phyloP scores from a whole-genome alignment of 2,113 vertebrate genomes.

The Crotalus horridus region DNA sequence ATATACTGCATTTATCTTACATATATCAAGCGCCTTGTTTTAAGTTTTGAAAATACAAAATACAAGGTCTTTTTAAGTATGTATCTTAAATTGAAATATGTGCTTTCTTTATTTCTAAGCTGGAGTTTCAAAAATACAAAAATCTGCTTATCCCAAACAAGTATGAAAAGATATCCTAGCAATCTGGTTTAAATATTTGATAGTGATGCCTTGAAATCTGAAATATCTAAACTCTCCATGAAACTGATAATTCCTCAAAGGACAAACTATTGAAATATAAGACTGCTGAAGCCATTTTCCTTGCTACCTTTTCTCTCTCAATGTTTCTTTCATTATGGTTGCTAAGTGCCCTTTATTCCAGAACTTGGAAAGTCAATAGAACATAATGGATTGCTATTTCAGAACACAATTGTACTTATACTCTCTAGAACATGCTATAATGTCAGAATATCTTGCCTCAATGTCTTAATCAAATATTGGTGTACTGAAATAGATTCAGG shows the following conservation, averaged over 20 bases:
- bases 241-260: neutral
- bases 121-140: neutral
- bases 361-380: constrained; percentile 15
- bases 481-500: neutral
- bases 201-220: neutral
- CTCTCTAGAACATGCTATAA: neutral
- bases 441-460: neutral
- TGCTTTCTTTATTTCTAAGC: neutral
- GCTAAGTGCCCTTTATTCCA: constrained; percentile 19
- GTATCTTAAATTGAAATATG: neutral
- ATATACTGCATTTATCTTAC: neutral
- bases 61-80: neutral
- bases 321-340: constrained; percentile 2
- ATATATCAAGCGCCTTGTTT: neutral
- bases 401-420: neutral
- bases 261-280: neutral
- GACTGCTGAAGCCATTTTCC: neutral
- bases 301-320: neutral
- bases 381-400: constrained; percentile 5
- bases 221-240: neutral
- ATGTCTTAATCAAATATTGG: neutral
- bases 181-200: neutral
- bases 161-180: neutral
- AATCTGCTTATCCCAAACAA: neutral
- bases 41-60: neutral